phyloP scores from a whole-genome alignment of 2,113 vertebrate species.

The Budorcas taxicolor region DNA sequence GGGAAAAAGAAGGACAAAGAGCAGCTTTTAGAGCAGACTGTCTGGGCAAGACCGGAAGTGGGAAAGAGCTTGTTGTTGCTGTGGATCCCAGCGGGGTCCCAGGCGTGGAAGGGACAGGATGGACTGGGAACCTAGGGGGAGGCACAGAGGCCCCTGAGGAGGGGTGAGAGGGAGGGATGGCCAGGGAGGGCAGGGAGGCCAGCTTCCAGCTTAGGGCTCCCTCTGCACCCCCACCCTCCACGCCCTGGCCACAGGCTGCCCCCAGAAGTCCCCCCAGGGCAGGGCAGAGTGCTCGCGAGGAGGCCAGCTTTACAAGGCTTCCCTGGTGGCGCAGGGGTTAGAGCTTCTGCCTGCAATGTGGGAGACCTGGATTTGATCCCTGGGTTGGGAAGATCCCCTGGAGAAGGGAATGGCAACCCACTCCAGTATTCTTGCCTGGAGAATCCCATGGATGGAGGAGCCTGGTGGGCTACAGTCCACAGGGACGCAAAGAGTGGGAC shows the following conservation, averaged over 20 bases:
- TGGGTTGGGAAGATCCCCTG: no score
- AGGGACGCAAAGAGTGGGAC: no score
- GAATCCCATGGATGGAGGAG: no score
- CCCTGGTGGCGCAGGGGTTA: background rate
- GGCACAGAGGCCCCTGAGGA: background rate
- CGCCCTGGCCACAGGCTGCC: background rate
- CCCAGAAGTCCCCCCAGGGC: background rate
- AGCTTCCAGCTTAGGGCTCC: rapidly evolving
- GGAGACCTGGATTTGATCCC: no score
- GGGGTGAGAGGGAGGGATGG: background rate
- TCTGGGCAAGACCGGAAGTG: background rate
- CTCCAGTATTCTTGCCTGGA: no score
- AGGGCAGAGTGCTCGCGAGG: background rate
- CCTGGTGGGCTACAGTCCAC: no score
- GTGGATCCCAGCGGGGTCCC: background rate
- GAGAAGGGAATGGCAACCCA: no score
- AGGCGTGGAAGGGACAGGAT: background rate
- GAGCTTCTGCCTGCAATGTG: no score
- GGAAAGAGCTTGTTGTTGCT: background rate
- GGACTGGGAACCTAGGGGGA: background rate
- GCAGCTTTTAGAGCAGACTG: background rate
- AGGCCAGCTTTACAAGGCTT: background rate
- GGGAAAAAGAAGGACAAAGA: background rate
- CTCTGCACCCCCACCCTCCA: rapidly evolving
- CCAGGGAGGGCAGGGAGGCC: background rate